phyloP scores from a whole-genome alignment of 2,113 vertebrate genomes.

The Entelurus aequoreus region DNA sequence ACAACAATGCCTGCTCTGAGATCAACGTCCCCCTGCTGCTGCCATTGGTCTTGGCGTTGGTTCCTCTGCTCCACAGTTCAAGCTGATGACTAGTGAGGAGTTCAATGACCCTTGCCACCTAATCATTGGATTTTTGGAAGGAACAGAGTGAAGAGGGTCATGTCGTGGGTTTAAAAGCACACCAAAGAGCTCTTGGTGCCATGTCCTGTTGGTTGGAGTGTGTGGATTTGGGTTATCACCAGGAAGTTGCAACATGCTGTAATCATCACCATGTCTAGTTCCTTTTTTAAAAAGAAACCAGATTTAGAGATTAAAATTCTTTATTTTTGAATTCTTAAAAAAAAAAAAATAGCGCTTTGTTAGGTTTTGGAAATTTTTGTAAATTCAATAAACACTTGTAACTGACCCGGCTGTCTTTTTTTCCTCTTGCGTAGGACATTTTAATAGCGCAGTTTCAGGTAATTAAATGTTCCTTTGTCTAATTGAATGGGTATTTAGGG shows the following conservation, averaged over 20 bases:
- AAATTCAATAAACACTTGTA: constrained; percentile 41
- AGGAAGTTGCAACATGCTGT: constrained; percentile 7
- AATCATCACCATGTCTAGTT: background rate
- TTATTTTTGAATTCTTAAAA: background rate
- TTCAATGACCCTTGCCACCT: background rate
- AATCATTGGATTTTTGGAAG: background rate
- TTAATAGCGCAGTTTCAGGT: background rate
- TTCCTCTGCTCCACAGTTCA: constrained; percentile 24
- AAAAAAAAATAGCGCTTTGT: constrained; percentile 7
- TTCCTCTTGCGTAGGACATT: background rate
- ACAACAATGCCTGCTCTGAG: constrained; percentile 2
- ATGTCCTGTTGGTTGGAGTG: background rate
- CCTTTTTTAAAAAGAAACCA: background rate
- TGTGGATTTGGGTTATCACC: constrained; percentile 1
- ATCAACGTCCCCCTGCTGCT: constrained; percentile 15
- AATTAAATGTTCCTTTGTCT: background rate
- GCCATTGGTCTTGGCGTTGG: constrained; percentile 16
- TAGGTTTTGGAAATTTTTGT: constrained; percentile 23
- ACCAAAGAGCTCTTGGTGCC: background rate
- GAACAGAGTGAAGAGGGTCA: background rate
- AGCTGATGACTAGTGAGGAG: constrained; percentile 6
- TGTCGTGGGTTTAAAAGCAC: background rate
- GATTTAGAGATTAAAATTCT: background rate
- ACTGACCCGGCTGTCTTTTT: background rate
- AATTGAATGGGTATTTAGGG: background rate